Base-by-base conservation (phyloP, 1,140 invertebrate genomes). In the Berghia stephanieae region DNA sequence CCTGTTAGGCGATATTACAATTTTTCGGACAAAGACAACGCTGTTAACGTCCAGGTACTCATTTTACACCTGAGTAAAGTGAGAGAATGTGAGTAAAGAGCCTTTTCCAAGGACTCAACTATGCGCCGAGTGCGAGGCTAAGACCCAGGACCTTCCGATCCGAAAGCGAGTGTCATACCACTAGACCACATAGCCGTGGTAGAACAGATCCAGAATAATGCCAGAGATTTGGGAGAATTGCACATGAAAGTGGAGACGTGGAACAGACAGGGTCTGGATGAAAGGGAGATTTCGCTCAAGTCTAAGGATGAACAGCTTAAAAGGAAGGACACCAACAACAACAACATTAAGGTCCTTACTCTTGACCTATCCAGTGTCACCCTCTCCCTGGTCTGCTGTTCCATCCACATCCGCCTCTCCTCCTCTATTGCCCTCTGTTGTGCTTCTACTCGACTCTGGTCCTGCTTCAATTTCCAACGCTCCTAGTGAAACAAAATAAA, bases 401-500 rank as follows among this genome's bases (percentile, higher is more conserved):
- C 88, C 27, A 78, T 68, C 82, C 86, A 84, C 8, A 81, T 31
- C 31, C 82, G 76, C 40, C 83, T 83, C 57, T 89, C 88, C 27
- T 85, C 82, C 16, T 88, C 86, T 27, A 89, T 49, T 3, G 83
- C 75, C 10, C 69, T 77, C 79, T 88, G 87, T 40, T 83, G 68
- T 38, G 82, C 80, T 34, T 86, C 79, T 34, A 86, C 77, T 66
- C 86, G 78, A 46, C 78, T 85, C 44, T 86, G 83, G 57, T 89
- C 88, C 71, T 88, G 86, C 52, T 87, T 87, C 43, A 87, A 76
- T 44, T 84, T 88, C 88, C 88, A 89, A 63, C 85, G 77, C 71
- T 88, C 88, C 86, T 89, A 75, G n/a, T 8, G 80, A 71, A 38
- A 74, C 21, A 49, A 42, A 36, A 38, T 46, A 72, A n/a, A 60